phyloP scores from a whole-genome alignment of 1,140 invertebrate species.

The Cherax destructor region DNA sequence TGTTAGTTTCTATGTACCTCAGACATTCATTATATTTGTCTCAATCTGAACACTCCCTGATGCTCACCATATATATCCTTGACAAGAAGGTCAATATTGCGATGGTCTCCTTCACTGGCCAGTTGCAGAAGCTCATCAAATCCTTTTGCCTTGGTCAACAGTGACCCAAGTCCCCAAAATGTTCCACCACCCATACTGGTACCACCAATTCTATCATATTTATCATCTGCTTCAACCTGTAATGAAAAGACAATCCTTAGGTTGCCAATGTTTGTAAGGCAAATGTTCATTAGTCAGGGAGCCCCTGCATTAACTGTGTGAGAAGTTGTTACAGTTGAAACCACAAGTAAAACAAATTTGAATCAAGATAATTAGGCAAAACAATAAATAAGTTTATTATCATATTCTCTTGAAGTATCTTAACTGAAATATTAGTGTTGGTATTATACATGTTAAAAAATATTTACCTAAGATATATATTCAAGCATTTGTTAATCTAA shows the following conservation, averaged over 20 bases:
- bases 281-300: too few relatives aligned
- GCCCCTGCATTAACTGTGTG: too few relatives aligned
- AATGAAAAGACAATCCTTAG: not conserved
- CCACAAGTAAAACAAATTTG: too few relatives aligned
- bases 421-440: too few relatives aligned
- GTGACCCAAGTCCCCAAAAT: constrained; percentile 86
- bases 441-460: not conserved
- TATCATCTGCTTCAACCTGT: constrained; percentile 84
- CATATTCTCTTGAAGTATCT: too few relatives aligned
- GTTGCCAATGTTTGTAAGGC: too few relatives aligned
- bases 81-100: constrained; percentile 85
- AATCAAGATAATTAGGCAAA: too few relatives aligned
- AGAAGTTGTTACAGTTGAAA: too few relatives aligned
- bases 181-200: constrained; percentile 87
- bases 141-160: constrained; percentile 81
- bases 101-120: constrained; percentile 84
- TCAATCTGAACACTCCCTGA: constrained; percentile 33
- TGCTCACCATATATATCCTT: constrained; percentile 86
- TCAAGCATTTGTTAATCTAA: too few relatives aligned
- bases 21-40: not conserved
- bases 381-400: too few relatives aligned
- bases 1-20: not conserved
- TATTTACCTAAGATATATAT: not conserved
- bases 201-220: constrained; percentile 84
- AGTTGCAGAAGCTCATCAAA: constrained; percentile 85